Conservation (phyloP, 2,888 invertebrate genomes). For the Tribolium freemani region DNA sequence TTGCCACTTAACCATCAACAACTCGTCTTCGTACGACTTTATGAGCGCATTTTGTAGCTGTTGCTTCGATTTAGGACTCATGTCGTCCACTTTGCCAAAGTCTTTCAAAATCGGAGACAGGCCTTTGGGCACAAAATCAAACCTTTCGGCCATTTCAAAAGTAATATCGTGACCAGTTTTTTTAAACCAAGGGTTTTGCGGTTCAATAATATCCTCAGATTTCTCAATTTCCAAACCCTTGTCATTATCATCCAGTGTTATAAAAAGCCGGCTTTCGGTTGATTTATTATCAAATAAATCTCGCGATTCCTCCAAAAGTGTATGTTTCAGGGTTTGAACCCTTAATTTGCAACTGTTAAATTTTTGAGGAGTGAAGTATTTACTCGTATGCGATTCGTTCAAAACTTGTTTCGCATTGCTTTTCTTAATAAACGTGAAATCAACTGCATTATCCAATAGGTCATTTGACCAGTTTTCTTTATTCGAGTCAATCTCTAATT, state of each 20-base stretch:
- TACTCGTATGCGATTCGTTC: slow-evolving; percentile 6
- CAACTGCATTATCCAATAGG: background rate
- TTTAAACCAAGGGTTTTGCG: background rate
- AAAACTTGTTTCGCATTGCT: background rate
- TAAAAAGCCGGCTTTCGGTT: background rate
- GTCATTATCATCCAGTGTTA: slow-evolving; percentile 3
- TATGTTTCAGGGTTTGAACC: background rate
- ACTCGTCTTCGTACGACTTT: slow-evolving; percentile 61
- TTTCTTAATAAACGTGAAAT: slow-evolving; percentile 9
- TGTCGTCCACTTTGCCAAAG: slow-evolving; percentile 52
- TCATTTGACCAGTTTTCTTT: background rate
- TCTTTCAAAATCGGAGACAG: slow-evolving; percentile 72
- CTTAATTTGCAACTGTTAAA: background rate
- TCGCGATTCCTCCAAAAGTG: background rate
- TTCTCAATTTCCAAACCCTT: background rate
- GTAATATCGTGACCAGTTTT: slow-evolving; percentile 33
- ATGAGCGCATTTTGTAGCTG: slow-evolving; percentile 61
- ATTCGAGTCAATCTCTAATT: background rate
- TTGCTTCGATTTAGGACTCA: slow-evolving; percentile 61
- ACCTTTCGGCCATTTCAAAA: slow-evolving; percentile 68
- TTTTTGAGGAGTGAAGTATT: slow-evolving; percentile 21
- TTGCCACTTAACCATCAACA: slow-evolving; percentile 64
- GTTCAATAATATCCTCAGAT: background rate
- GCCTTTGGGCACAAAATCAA: slow-evolving; percentile 74
- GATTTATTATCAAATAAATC: slow-evolving; percentile 9